Evolutionary conservation across 2,888 invertebrate genomes (phyloP).

Genomic region (Thera obeliscata): DNA sequence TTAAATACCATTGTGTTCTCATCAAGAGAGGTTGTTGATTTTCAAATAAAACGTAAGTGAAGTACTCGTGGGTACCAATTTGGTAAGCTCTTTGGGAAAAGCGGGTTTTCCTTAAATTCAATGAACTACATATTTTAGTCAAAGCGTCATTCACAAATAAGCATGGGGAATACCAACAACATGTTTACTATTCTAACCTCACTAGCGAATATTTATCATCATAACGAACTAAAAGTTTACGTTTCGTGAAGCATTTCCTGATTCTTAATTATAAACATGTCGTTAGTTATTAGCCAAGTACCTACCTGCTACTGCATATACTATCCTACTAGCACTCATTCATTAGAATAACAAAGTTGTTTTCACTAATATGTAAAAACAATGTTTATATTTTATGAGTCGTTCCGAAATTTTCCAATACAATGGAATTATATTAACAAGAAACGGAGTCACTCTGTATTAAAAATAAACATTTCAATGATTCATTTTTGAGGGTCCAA

Average conservation of each 20-base stretch:
- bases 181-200: constrained; percentile 9
- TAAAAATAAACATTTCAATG: too few relatives aligned
- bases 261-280: constrained; percentile 19
- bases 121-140: not conserved
- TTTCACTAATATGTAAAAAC: not conserved
- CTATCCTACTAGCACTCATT: constrained; percentile 4
- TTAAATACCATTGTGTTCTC: too few relatives aligned
- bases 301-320: not conserved
- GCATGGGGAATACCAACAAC: constrained; percentile 5
- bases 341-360: constrained; percentile 5
- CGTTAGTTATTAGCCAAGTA: constrained; percentile 7
- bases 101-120: not conserved
- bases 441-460: too few relatives aligned
- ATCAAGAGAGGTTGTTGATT: too few relatives aligned
- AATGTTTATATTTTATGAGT: too few relatives aligned
- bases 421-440: not conserved
- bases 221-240: constrained; percentile 15
- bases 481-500: too few relatives aligned
- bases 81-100: not conserved
- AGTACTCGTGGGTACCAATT: too few relatives aligned
- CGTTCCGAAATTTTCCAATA: too few relatives aligned
- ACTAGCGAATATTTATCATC: constrained; percentile 4
- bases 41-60: too few relatives aligned
- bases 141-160: not conserved
- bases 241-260: constrained; percentile 14